Percentiles rank a stretch among this genome's conserved stretches.
Conservation (phyloP, 2,797 vertebrate genomes). For the Notolabrus celidotus region DNA sequence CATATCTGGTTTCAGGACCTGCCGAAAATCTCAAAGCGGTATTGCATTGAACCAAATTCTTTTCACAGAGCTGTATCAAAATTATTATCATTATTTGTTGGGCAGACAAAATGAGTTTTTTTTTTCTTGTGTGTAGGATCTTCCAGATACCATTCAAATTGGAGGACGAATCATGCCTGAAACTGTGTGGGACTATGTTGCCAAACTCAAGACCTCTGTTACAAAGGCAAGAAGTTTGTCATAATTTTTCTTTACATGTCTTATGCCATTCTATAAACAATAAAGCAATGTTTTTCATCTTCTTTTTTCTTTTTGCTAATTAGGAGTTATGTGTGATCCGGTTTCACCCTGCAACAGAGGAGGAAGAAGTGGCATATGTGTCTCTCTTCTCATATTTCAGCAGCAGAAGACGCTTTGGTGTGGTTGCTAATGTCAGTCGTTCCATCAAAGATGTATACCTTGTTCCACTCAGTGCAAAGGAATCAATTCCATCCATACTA, state of each 20-base stretch:
- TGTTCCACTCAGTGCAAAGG: constrained; percentile 94
- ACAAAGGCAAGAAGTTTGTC: constrained; percentile 88
- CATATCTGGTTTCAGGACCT: constrained; percentile 94
- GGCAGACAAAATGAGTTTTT: constrained; percentile 4
- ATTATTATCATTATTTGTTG: constrained; percentile 1
- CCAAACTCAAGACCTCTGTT: constrained; percentile 94
- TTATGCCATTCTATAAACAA: background rate
- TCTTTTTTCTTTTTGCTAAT: constrained; percentile 54
- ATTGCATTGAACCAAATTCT: constrained; percentile 27
- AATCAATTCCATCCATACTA: constrained; percentile 93
- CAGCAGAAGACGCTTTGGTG: constrained; percentile 97
- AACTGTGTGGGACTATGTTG: constrained; percentile 98
- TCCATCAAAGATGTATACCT: constrained; percentile 98
- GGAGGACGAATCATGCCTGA: constrained; percentile 95
- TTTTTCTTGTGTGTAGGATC: constrained; percentile 86
- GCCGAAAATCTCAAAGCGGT: constrained; percentile 94
- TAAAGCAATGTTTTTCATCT: background rate
- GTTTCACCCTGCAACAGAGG: constrained; percentile 96
- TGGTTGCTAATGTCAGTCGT: constrained; percentile 94
- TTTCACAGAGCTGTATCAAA: background rate
- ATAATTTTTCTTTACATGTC: background rate
- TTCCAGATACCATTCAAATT: constrained; percentile 97
- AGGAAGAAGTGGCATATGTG: constrained; percentile 97
- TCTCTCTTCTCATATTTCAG: constrained; percentile 99
- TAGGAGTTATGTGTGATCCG: constrained; percentile 97